Conservation (phyloP, 2,113 vertebrate genomes). For the Gorsachius goisagi region DNA sequence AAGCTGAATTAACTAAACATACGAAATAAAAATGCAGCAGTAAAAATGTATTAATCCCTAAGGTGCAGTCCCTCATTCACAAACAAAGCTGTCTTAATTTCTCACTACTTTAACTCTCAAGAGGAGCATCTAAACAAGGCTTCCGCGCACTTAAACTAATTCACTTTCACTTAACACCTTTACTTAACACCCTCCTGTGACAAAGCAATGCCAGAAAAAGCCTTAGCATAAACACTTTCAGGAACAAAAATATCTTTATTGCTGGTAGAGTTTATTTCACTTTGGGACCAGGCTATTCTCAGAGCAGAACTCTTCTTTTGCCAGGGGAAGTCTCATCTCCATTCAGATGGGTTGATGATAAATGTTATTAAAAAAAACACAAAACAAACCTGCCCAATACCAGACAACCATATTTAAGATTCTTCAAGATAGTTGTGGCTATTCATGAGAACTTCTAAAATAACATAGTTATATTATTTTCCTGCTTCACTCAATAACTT, state of each 20-base stretch:
- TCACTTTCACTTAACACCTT: conserved; percentile 30
- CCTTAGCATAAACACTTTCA: neutral
- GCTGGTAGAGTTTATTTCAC: neutral
- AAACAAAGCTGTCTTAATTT: conserved; percentile 44
- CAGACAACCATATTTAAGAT: neutral
- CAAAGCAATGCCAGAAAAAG: conserved; percentile 9
- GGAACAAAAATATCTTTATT: neutral
- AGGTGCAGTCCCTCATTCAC: conserved; percentile 17
- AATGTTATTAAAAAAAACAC: neutral
- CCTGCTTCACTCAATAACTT: neutral
- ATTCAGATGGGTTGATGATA: neutral
- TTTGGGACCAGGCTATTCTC: neutral
- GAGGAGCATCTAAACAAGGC: conserved; percentile 26
- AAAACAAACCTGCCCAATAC: neutral
- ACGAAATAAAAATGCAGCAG: neutral
- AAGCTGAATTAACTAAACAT: conserved; percentile 26
- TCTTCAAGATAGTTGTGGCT: neutral
- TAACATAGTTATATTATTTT: neutral
- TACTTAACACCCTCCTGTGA: conserved; percentile 1
- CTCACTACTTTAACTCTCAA: conserved; percentile 16
- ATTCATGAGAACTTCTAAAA: neutral
- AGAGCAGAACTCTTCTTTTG: neutral
- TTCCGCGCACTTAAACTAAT: conserved; percentile 35
- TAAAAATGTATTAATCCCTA: conserved; percentile 34
- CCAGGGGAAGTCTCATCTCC: neutral